Evolutionary conservation across 2,113 vertebrate genomes (phyloP).

Genomic region (Etheostoma spectabile): DNA sequence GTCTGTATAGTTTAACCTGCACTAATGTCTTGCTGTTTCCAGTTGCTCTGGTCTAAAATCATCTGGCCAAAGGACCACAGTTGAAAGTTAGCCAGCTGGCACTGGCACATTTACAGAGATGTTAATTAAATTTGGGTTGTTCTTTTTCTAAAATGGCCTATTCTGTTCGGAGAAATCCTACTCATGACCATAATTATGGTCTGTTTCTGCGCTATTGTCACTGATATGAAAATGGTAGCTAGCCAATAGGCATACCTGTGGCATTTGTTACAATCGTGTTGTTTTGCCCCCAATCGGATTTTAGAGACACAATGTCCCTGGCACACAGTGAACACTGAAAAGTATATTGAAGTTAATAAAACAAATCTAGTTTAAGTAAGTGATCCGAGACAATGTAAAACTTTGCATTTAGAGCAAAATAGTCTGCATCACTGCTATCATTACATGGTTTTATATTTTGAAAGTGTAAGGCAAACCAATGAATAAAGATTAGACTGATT

Average conservation of each 20-base stretch:
- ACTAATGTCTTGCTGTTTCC: too few species aligned
- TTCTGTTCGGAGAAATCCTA: background rate
- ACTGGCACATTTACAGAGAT: too few species aligned
- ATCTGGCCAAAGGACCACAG: too few species aligned
- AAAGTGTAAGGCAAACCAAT: too few species aligned
- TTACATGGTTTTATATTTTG: background rate
- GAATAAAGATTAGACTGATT: background rate
- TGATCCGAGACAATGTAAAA: background rate
- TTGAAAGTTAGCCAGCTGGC: too few species aligned
- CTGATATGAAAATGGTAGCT: background rate
- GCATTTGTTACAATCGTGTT: too few species aligned
- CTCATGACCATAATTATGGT: background rate
- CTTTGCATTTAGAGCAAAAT: background rate
- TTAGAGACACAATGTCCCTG: background rate
- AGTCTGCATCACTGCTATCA: background rate
- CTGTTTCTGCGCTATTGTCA: background rate
- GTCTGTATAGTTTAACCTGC: too few species aligned
- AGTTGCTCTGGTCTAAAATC: too few species aligned
- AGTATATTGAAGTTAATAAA: background rate
- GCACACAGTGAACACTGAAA: background rate
- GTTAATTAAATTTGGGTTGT: too few species aligned
- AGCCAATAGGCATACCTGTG: too few species aligned
- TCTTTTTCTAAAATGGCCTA: background rate
- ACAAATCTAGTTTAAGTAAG: background rate
- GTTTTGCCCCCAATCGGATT: too few species aligned